These are phyloP conservation scores for Pipistrellus kuhlii DNA, from an alignment of 2,797 vertebrate species.

Conservation along the genomic window DNA sequence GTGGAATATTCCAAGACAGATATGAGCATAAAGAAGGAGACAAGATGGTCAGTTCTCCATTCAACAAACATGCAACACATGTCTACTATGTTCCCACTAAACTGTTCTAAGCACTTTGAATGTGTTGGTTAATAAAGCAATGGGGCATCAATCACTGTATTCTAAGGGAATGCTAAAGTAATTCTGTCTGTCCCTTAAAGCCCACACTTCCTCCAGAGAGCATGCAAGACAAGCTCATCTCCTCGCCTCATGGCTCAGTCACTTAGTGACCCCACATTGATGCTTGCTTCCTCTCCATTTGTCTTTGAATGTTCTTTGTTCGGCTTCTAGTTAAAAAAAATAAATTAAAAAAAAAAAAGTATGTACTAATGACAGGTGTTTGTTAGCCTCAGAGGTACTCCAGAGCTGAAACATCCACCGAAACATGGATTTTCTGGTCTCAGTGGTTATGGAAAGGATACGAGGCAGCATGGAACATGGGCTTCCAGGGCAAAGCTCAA, in stretches of 20 bases:
- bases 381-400: neutral
- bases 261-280: neutral
- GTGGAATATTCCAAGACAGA: neutral
- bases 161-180: neutral
- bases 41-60: neutral
- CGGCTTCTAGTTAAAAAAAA: neutral
- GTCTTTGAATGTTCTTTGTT: neutral
- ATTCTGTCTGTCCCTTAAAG: neutral
- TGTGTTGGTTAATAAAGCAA: neutral
- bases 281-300: neutral
- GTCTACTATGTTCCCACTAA: neutral
- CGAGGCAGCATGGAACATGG: rapidly evolving
- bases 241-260: neutral
- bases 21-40: neutral
- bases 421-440: neutral
- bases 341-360: neutral
- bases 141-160: rapidly evolving
- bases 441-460: neutral
- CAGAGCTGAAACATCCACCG: neutral
- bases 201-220: neutral
- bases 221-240: neutral
- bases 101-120: neutral
- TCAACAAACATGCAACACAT: neutral
- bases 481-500: neutral
- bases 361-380: neutral